A percentile compares a stretch with the other conserved stretches of the same genome.
These are phyloP conservation scores for Chromoteleia sp. DNA, from an alignment of 2,888 invertebrate species.

Conservation along the genomic window DNA sequence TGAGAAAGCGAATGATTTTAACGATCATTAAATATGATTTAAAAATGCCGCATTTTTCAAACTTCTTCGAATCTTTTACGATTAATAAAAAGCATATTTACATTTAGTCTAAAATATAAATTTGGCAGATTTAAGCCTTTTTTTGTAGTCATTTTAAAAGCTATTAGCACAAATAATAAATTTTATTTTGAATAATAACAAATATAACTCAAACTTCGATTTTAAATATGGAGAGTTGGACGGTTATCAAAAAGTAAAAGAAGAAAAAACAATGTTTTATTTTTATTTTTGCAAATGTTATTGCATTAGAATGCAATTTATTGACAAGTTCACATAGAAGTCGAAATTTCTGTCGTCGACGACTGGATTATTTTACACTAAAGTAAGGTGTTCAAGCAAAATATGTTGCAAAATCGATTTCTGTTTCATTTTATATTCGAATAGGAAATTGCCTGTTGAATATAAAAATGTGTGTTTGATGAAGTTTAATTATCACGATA, in stretches of 20 bases:
- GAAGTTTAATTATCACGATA: background rate
- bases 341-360: conserved; percentile 8
- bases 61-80: conserved; percentile 39
- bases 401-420: conserved; percentile 19
- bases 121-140: background rate
- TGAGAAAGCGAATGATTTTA: background rate
- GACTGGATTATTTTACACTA: conserved; percentile 12
- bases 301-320: background rate
- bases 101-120: too few relatives aligned
- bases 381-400: conserved; percentile 1
- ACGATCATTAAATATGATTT: conserved; percentile 8
- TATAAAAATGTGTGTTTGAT: background rate
- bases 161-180: too few relatives aligned
- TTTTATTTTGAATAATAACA: too few relatives aligned
- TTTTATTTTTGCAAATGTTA: too few relatives aligned
- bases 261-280: too few relatives aligned
- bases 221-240: too few relatives aligned
- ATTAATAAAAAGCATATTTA: conserved; percentile 40
- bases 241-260: too few relatives aligned
- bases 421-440: conserved; percentile 1
- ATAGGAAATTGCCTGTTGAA: conserved; percentile 10
- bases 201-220: too few relatives aligned
- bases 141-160: too few relatives aligned
- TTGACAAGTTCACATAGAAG: too few relatives aligned
- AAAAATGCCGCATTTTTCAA: conserved; percentile 7